Percentiles rank a stretch among this genome's conserved stretches.
Evolutionary conservation across 2,113 vertebrate species (phyloP).

Genomic region (Oplegnathus fasciatus): DNA sequence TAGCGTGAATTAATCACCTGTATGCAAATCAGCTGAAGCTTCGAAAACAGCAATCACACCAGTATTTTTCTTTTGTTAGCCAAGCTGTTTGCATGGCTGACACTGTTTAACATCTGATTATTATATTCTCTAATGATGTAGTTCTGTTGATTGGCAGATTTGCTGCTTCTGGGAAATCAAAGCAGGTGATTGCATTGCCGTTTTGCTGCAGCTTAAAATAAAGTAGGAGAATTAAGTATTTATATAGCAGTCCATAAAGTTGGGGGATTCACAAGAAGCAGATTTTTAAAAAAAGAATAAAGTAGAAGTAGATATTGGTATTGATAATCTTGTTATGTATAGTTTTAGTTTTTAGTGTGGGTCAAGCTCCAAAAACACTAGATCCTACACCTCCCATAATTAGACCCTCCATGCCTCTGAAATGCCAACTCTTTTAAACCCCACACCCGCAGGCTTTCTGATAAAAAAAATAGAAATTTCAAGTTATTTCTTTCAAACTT

Average conservation of each 20-base stretch:
- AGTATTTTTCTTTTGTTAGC: constrained; percentile 52
- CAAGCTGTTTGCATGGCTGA: constrained; percentile 22
- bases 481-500: background rate
- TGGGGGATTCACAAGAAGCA: background rate
- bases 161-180: constrained; percentile 5
- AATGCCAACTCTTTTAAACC: background rate
- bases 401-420: too few relatives aligned
- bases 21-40: constrained; percentile 58
- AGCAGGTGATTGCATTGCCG: background rate
- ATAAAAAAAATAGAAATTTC: background rate
- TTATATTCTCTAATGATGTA: constrained; percentile 23
- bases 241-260: background rate
- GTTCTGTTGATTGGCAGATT: constrained; percentile 24
- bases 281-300: background rate
- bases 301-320: background rate
- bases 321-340: background rate
- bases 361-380: background rate
- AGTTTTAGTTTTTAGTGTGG: background rate
- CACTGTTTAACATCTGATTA: constrained; percentile 43
- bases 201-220: background rate
- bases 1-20: constrained; percentile 54
- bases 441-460: background rate
- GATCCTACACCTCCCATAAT: background rate
- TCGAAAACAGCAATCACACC: constrained; percentile 43
- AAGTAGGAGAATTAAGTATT: background rate